Base-by-base conservation (phyloP, 2,888 invertebrate species). In the Drosophila dives region DNA sequence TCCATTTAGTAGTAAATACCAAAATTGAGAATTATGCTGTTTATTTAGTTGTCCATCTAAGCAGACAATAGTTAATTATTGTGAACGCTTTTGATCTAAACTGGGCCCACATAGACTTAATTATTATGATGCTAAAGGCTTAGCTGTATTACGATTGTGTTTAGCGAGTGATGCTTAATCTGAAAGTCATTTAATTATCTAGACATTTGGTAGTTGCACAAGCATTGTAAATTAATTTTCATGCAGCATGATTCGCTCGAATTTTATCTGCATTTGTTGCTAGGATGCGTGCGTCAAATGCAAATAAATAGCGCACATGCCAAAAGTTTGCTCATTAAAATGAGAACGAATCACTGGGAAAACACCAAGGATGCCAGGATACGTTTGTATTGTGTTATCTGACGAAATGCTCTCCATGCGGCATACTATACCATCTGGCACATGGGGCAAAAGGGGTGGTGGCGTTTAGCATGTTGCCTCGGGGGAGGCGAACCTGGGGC, bases 241-340 rank as follows among this genome's bases (percentile, higher is more conserved):
- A 59, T 63, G 68, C 48, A 11, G 29, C 26, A 53, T 29, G 55
- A 50, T n/a, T 64, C n/a, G 56, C 26, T 53, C 20, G 36, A 34
- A 62, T 55, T 85, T 66, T 68, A 77, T 83, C 50, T 54, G 64
- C 49, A 66, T 64, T 67, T 67, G 60, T 53, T 72, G 71, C 11
- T 38, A 2, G 23, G 23, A 38, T 58, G 72, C 72, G 77, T 73
- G 77, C 76, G 68, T 68, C 82, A 85, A 80, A 75, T 73, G 76
- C 74, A 80, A 82, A 85, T 72, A 87, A 88, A 85, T 83, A 81
- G 64, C 75, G 71, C 34, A 65, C 61, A 65, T 56, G 66, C 64
- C 45, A 64, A 85, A 86, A 86, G 70, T 86, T 86, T 90, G 86
- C 86, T 86, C 86, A 86, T 86, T 86, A 86, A 86, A 90, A 88